Percentiles rank a stretch among this genome's conserved stretches.
These are phyloP conservation scores for Myiozetetes cayanensis DNA, from an alignment of 2,113 vertebrate genomes.

Conservation along the genomic window DNA sequence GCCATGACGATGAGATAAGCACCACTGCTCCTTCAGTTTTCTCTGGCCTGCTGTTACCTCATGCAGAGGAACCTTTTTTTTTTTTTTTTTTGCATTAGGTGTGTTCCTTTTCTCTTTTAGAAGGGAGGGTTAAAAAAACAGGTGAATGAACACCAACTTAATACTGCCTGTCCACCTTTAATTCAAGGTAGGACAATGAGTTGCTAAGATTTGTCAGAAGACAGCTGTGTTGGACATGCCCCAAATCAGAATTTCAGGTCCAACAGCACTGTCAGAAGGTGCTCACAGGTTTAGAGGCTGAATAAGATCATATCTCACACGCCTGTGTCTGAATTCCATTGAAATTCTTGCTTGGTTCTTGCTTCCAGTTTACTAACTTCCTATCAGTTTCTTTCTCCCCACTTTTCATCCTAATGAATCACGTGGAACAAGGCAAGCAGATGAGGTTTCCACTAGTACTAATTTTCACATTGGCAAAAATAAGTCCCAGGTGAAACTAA, in stretches of 20 bases:
- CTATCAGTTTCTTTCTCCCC: neutral
- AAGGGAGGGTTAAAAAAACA: neutral
- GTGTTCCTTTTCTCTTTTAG: neutral
- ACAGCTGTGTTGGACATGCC: neutral
- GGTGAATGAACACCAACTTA: neutral
- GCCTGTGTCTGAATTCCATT: neutral
- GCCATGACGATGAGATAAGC: neutral
- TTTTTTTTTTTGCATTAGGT: neutral
- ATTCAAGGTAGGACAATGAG: neutral
- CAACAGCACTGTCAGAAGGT: neutral
- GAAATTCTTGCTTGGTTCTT: neutral
- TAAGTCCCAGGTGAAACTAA: neutral
- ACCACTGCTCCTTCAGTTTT: slow-evolving; percentile 4
- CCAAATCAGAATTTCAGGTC: neutral
- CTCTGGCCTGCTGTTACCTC: neutral
- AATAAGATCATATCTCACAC: neutral
- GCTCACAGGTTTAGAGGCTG: neutral
- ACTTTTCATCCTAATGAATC: neutral
- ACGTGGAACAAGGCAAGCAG: neutral
- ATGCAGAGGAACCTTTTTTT: neutral
- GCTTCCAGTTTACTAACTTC: neutral
- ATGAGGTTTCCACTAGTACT: neutral
- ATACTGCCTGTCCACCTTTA: neutral
- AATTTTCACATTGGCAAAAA: neutral
- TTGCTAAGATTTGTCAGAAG: neutral